phyloP scores from a whole-genome alignment of 2,888 invertebrate species.

The Noctua comes region DNA sequence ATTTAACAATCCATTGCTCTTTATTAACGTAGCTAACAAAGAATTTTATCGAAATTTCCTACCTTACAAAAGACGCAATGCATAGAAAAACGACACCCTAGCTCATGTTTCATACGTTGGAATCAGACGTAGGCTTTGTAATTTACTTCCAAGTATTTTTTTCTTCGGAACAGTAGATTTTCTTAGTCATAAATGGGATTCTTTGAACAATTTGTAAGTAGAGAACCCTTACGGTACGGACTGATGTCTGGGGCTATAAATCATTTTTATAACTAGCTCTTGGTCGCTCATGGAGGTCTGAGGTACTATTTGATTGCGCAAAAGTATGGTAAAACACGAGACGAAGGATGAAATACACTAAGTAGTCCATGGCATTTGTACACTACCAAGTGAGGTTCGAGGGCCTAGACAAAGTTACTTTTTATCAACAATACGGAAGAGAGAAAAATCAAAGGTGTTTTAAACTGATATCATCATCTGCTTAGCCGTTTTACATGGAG shows the following conservation, averaged over 20 bases:
- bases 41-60: constrained; percentile 25
- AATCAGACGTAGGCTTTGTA: constrained; percentile 30
- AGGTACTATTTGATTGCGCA: constrained; percentile 1
- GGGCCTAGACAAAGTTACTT: background rate
- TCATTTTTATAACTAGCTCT: constrained; percentile 39
- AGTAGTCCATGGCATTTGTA: background rate
- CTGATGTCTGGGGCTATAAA: constrained; percentile 44
- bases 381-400: background rate
- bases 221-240: constrained; percentile 31
- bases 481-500: background rate
- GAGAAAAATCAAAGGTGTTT: background rate
- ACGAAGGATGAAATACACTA: background rate
- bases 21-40: constrained; percentile 4
- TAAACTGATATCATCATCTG: background rate
- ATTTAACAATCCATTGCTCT: constrained; percentile 42
- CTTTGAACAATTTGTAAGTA: constrained; percentile 52
- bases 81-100: constrained; percentile 29
- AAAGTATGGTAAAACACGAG: background rate
- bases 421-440: background rate
- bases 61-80: constrained; percentile 31
- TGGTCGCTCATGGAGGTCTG: constrained; percentile 8
- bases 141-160: constrained; percentile 43
- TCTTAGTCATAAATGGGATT: constrained; percentile 43
- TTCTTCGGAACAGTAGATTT: constrained; percentile 44
- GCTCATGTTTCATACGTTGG: constrained; percentile 43